phyloP scores from a whole-genome alignment of 2,797 vertebrate genomes.

The Enteromius argenteus region DNA sequence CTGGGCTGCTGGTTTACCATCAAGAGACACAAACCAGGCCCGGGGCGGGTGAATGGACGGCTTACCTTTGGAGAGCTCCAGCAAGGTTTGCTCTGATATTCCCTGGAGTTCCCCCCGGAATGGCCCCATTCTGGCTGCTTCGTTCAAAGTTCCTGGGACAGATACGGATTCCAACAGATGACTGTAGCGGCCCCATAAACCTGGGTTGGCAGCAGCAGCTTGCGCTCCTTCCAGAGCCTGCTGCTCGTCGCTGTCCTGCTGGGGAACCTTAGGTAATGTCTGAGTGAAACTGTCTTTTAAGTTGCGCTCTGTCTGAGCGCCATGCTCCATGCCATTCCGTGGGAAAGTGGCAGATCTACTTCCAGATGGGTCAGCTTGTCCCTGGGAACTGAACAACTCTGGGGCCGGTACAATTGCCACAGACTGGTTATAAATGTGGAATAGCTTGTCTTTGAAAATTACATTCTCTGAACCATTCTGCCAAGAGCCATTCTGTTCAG shows the following conservation, averaged over 20 bases:
- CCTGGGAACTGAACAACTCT: slow-evolving; percentile 84
- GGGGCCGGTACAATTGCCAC: slow-evolving; percentile 88
- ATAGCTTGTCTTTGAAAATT: slow-evolving; percentile 85
- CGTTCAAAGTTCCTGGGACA: slow-evolving; percentile 93
- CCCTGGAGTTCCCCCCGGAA: slow-evolving; percentile 91
- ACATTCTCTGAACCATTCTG: slow-evolving; percentile 77
- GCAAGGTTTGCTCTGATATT: slow-evolving; percentile 91
- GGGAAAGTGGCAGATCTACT: slow-evolving; percentile 91
- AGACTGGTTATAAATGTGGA: slow-evolving; percentile 89
- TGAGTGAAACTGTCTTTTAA: slow-evolving; percentile 86
- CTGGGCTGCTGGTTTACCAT: slow-evolving; percentile 90
- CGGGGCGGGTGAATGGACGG: slow-evolving; percentile 85
- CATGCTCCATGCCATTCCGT: slow-evolving; percentile 85
- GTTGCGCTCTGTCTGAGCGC: slow-evolving; percentile 80
- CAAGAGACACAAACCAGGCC: slow-evolving; percentile 96
- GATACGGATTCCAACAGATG: slow-evolving; percentile 93
- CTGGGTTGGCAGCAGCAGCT: slow-evolving; percentile 77
- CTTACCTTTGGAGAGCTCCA: slow-evolving; percentile 90
- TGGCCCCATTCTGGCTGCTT: slow-evolving; percentile 87
- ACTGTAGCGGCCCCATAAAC: slow-evolving; percentile 83
- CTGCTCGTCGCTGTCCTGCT: slow-evolving; percentile 81
- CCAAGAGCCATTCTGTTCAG: slow-evolving; percentile 79
- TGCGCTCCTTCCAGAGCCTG: slow-evolving; percentile 81
- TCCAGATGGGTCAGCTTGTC: slow-evolving; percentile 76
- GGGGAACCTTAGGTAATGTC: slow-evolving; percentile 87